Evolutionary conservation across 2,113 vertebrate genomes (phyloP), one percentile per base, ranked within the genome.

Genomic region (Hassar affinis): DNA sequence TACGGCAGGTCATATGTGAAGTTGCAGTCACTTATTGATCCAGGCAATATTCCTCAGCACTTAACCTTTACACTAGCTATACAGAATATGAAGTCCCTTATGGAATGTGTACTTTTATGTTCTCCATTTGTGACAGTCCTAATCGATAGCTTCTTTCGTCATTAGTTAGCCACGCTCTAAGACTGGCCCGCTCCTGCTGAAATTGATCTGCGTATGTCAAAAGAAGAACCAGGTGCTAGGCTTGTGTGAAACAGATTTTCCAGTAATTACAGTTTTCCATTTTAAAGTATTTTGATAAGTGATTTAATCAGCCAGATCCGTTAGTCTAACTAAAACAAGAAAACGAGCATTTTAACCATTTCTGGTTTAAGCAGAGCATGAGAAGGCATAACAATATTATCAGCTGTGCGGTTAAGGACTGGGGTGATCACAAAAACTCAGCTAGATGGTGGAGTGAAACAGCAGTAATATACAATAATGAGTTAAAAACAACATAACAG

Each of bases 81-180:
- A 93, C 88, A 86, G 84, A 90, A 93, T 93, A 94, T 94, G 93
- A 94, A 94, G 93, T 93, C 88, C 88, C 86, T 94, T 93, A 94
- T 94, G 92, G 93, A 94, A 93, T 94, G 93, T 95, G 94, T 95
- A 93, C 93, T 93, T 94, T 94, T 90, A 94, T 93, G 91, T 90
- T 90, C 92, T 92, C 88, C 93, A 94, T 92, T 90, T 88, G 91
- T 91, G 93, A 93, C 92, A 86, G 86, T 85, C 74, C 87, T 92
- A 86, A 95, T 95, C 94, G 92, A 94, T 95, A 90, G 80, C 86
- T 81, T 85, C 76, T 83, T 81, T 87, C 91, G 38, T 93, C 92
- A 93, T 94, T 94, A 94, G 92, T 89, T 83, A 86, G 84, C 85
- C 80, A 71, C 84, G 86, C 80, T 89, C 85, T 64, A 81, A 84